phyloP scores from a whole-genome alignment of 2,888 invertebrate species.

The Galerucella calmariensis region DNA sequence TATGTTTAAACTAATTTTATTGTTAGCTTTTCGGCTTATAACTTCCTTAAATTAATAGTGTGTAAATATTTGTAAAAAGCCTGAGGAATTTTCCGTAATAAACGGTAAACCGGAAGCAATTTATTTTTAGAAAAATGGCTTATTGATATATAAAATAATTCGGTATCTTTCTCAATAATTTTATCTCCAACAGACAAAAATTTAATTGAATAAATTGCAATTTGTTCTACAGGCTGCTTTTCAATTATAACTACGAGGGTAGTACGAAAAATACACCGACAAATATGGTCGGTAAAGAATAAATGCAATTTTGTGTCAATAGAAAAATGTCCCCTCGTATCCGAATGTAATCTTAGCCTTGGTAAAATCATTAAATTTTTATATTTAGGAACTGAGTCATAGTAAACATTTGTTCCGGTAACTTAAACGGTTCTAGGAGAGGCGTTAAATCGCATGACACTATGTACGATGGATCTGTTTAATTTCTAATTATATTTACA shows the following conservation, averaged over 20 bases:
- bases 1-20: background rate
- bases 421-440: slow-evolving; percentile 9
- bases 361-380: slow-evolving; percentile 39
- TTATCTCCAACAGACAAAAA: background rate
- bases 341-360: slow-evolving; percentile 34
- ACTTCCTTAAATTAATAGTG: background rate
- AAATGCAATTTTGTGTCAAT: background rate
- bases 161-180: background rate
- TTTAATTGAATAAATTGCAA: background rate
- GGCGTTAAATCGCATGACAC: slow-evolving; percentile 9
- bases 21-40: background rate
- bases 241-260: background rate
- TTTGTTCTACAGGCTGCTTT: slow-evolving; percentile 1
- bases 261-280: background rate
- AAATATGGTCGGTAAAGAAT: background rate
- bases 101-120: background rate
- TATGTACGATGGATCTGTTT: slow-evolving; percentile 9
- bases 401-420: slow-evolving; percentile 25
- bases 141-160: background rate
- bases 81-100: background rate
- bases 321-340: background rate
- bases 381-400: slow-evolving; percentile 41
- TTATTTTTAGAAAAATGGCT: background rate
- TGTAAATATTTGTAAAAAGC: background rate
- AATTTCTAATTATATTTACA: slow-evolving; percentile 9